Evolutionary conservation across 2,888 invertebrate genomes (phyloP).

Genomic region (Phymatocera aterrima): DNA sequence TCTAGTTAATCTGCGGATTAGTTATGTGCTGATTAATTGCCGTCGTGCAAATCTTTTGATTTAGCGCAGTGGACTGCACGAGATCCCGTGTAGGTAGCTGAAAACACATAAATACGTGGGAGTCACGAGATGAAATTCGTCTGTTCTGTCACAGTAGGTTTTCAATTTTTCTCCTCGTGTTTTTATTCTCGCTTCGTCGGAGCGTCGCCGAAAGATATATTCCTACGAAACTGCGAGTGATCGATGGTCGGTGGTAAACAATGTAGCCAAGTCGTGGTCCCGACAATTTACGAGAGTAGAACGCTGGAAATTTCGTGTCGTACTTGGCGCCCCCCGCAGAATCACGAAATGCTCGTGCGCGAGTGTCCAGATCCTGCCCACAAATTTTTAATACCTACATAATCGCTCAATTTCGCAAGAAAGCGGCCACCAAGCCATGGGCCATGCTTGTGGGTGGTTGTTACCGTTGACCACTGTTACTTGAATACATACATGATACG

Average conservation of each 20-base stretch:
- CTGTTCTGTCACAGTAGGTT: too few species aligned
- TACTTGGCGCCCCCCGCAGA: not conserved
- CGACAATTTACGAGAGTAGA: not conserved
- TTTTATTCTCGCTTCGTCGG: not conserved
- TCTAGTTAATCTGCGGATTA: too few species aligned
- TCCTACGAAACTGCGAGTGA: not conserved
- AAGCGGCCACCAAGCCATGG: conserved; percentile 11
- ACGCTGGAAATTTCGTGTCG: too few species aligned
- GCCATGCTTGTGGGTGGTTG: conserved; percentile 24
- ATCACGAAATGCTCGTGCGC: not conserved
- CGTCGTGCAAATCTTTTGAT: too few species aligned
- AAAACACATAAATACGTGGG: too few species aligned
- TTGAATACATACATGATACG: too few species aligned
- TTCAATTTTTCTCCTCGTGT: not conserved
- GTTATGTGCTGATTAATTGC: too few species aligned
- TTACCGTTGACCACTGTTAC: too few species aligned
- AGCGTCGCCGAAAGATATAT: too few species aligned
- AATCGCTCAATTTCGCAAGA: not conserved
- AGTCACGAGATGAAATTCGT: too few species aligned
- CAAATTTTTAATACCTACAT: not conserved
- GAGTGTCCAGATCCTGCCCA: not conserved
- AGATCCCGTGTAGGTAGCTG: too few species aligned
- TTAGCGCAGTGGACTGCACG: too few species aligned
- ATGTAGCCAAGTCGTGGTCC: not conserved
- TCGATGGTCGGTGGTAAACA: not conserved